phyloP scores from a whole-genome alignment of 2,797 vertebrate species.

The Distichodus sexfasciatus region DNA sequence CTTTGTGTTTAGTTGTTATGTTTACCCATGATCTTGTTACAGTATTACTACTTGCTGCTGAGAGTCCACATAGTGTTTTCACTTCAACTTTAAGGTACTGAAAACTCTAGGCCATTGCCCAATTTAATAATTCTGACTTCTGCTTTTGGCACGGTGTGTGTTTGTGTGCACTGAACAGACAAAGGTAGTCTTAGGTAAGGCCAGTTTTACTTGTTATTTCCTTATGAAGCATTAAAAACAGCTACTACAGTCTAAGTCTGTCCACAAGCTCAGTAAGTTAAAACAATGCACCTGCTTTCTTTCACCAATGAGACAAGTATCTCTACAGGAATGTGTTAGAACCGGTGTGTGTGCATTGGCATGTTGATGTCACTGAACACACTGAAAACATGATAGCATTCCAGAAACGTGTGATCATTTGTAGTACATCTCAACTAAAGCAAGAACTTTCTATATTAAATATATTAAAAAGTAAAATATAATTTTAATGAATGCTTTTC shows the following conservation, averaged over 20 bases:
- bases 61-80: too few relatives aligned
- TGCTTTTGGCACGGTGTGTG: not conserved
- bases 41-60: too few relatives aligned
- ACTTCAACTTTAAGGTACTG: too few relatives aligned
- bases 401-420: not conserved
- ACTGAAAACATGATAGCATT: not conserved
- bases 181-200: not conserved
- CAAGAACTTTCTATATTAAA: not conserved
- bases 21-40: too few relatives aligned
- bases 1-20: too few relatives aligned
- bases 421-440: not conserved
- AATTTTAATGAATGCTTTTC: too few relatives aligned
- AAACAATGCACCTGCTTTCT: not conserved
- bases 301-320: not conserved
- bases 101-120: too few relatives aligned
- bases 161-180: not conserved
- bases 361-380: not conserved
- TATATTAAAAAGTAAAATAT: too few relatives aligned
- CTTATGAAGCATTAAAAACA: slow-evolving; percentile 1
- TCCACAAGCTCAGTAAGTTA: not conserved
- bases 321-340: slow-evolving; percentile 34
- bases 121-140: too few relatives aligned
- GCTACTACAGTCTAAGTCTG: not conserved
- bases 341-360: slow-evolving; percentile 34
- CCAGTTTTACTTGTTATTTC: not conserved